Evolutionary conservation across 2,113 vertebrate species (phyloP).

Genomic region (Turdus rufiventris): DNA sequence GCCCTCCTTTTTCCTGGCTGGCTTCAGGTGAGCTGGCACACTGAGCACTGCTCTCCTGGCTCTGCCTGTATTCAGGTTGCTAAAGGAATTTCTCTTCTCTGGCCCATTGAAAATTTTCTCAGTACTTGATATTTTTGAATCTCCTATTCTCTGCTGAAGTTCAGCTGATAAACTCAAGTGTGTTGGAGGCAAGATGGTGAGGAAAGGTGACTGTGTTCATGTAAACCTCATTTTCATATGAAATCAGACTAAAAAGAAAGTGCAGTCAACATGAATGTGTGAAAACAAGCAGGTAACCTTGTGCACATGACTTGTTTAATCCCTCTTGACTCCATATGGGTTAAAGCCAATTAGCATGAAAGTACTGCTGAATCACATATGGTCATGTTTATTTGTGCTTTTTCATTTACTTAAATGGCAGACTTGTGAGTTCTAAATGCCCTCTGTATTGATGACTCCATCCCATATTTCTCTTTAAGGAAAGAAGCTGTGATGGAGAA

Average conservation of each 20-base stretch:
- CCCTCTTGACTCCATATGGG: constrained; percentile 73
- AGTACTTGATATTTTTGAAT: neutral
- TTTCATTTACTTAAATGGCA: constrained; percentile 92
- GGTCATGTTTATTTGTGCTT: constrained; percentile 84
- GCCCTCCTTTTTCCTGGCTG: neutral
- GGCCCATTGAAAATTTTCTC: neutral
- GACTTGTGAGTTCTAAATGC: constrained; percentile 81
- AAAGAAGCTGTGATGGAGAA: constrained; percentile 85
- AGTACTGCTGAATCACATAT: constrained; percentile 83
- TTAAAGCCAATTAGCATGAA: constrained; percentile 84
- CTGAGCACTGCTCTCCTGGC: neutral
- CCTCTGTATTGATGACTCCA: constrained; percentile 81
- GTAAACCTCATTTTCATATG: neutral
- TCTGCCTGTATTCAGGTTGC: neutral
- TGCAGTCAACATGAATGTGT: constrained; percentile 61
- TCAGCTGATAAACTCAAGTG: neutral
- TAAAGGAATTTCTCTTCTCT: neutral
- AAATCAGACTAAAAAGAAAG: neutral
- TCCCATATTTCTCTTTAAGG: constrained; percentile 84
- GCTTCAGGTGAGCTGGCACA: neutral
- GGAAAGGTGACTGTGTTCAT: neutral
- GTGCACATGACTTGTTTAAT: constrained; percentile 75
- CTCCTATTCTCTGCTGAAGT: neutral
- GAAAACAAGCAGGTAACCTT: constrained; percentile 77
- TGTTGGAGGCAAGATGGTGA: neutral